phyloP scores from a whole-genome alignment of 2,888 invertebrate species.

The Cartodere bifasciata region DNA sequence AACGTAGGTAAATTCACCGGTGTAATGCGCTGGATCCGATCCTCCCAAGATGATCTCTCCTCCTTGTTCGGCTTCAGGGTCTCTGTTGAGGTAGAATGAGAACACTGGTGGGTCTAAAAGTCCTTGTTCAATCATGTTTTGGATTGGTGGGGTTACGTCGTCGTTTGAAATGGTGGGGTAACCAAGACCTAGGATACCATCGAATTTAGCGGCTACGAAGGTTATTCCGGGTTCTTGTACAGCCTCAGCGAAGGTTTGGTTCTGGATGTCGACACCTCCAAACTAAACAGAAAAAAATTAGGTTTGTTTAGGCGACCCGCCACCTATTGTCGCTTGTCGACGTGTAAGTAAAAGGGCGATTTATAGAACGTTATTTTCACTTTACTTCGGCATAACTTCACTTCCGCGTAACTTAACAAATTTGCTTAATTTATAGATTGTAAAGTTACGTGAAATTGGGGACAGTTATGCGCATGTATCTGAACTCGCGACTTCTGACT shows the following conservation, averaged over 20 bases:
- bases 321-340: no score
- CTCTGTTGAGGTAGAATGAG: conserved; percentile 80
- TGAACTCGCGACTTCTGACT: no score
- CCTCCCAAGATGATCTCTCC: conserved; percentile 92
- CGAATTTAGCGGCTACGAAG: conserved; percentile 92
- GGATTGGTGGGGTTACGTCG: conserved; percentile 73
- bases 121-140: conserved; percentile 72
- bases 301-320: not conserved
- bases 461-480: no score
- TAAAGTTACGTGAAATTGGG: no score
- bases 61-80: conserved; percentile 60
- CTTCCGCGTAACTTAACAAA: no score
- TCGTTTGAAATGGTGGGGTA: conserved; percentile 77
- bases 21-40: conserved; percentile 82
- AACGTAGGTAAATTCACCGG: conserved; percentile 80
- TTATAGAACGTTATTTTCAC: no score
- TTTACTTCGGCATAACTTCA: no score
- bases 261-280: conserved; percentile 15
- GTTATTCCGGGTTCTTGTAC: conserved; percentile 78
- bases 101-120: conserved; percentile 58
- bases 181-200: conserved; percentile 86
- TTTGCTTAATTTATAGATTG: no score
- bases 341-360: no score
- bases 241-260: conserved; percentile 89
- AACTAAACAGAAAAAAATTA: conserved; percentile 3